phyloP scores from a whole-genome alignment of 2,888 invertebrate species.

The Lithophane semibrunnea region DNA sequence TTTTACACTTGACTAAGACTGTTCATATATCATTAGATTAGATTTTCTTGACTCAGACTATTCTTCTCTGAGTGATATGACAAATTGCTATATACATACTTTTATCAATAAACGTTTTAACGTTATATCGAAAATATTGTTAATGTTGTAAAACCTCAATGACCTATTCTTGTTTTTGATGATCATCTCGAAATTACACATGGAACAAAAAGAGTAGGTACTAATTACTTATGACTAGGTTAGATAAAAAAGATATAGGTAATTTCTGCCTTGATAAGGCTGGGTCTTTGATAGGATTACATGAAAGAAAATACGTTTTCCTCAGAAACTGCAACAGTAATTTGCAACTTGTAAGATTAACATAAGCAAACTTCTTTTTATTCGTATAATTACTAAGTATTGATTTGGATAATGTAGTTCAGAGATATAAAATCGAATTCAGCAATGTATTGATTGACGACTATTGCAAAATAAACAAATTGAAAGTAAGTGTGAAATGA shows the following conservation, averaged over 20 bases:
- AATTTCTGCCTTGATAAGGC: slow-evolving; percentile 35
- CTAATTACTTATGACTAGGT: slow-evolving; percentile 48
- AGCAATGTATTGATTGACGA: slow-evolving; percentile 36
- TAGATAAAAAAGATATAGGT: slow-evolving; percentile 47
- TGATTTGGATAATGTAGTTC: slow-evolving; percentile 18
- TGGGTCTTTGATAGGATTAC: slow-evolving; percentile 36
- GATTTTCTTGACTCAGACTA: background rate
- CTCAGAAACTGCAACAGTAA: slow-evolving; percentile 4
- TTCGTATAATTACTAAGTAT: slow-evolving; percentile 8
- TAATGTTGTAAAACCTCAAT: background rate
- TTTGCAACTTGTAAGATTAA: slow-evolving; percentile 3
- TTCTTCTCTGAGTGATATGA: background rate
- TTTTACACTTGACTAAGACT: no score
- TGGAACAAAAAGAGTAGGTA: slow-evolving; percentile 15
- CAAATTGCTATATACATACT: background rate
- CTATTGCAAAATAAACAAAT: slow-evolving; percentile 61
- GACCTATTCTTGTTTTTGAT: background rate
- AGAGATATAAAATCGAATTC: background rate
- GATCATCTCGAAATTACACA: slow-evolving; percentile 15
- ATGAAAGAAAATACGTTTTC: slow-evolving; percentile 22
- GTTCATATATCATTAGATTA: background rate
- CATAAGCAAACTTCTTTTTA: background rate
- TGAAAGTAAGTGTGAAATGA: slow-evolving; percentile 43
- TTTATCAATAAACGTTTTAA: background rate
- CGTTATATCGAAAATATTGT: background rate